Base-by-base conservation (phyloP, 35 echinoderm and acorn worm species). In the Patiria miniata region DNA sequence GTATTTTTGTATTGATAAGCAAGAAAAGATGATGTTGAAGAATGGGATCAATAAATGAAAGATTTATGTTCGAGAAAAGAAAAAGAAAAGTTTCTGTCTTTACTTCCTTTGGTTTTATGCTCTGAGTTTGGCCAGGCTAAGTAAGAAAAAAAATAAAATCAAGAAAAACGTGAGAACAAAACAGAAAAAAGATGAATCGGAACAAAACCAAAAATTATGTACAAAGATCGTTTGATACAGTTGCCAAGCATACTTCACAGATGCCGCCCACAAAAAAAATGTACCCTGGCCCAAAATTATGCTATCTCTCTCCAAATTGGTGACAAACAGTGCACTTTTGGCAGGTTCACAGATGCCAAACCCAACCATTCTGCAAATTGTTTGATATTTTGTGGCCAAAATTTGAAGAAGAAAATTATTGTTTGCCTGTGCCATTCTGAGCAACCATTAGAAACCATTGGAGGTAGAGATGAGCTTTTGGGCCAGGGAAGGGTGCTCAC, bases 111-210 rank as follows among this genome's bases (percentile, higher is more conserved):
- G 77, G 50, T 56, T 65, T 89, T 88, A 58, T 89, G 79, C 77
- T 80, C 38, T 81, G 52, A 89, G 52, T 81, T 73, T 36, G 77
- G 87, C 87, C 87, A 89, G 87, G 87, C 87, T 89, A 81, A 78
- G 87, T 80, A 18, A 44, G 26, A 68, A 87, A 77, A 28, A 78
- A 47, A 87, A 87, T 1, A 16, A 77, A 76, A 47, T 77, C 26
- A 86, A 78, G 51, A 87, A 85, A 40, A 85, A 69, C 17, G 58
- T 19, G 21, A 18, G 6, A 21, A 60, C 32, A 40, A 39, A 61
- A 39, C 83, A 85, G 44, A 61, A 61, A 6, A n/a, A n/a, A n/a
- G n/a, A n/a, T n/a, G n/a, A n/a, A n/a, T n/a, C n/a, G n/a, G n/a
- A n/a, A n/a, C n/a, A n/a, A n/a, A n/a, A n/a, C n/a, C n/a, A n/a